Evolutionary conservation across 1,140 invertebrate species (phyloP).

Genomic region (Drosophila kepulauana): DNA sequence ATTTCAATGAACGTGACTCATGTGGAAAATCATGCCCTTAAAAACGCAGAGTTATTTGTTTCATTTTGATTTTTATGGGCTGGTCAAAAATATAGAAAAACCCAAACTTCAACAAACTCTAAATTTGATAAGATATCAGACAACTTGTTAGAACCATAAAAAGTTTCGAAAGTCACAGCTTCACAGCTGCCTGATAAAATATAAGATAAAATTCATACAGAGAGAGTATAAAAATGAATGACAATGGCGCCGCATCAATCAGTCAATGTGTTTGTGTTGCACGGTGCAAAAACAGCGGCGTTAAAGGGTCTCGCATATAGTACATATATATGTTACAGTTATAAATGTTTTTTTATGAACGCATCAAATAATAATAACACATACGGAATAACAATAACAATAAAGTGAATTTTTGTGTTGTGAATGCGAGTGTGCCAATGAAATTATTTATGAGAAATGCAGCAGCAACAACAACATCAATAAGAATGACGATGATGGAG

Average conservation of each 20-base stretch:
- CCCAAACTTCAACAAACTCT: slow-evolving; percentile 2
- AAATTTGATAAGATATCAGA: slow-evolving; percentile 19
- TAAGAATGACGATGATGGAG: slow-evolving; percentile 25
- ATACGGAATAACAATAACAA: slow-evolving; percentile 39
- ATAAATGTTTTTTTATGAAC: slow-evolving; percentile 1
- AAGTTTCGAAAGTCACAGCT: slow-evolving; percentile 34
- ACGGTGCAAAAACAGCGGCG: not conserved
- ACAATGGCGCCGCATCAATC: slow-evolving; percentile 68
- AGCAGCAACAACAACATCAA: slow-evolving; percentile 25
- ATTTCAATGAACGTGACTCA: slow-evolving; percentile 26
- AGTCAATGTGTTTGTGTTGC: slow-evolving; percentile 69
- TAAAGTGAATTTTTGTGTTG: slow-evolving; percentile 16
- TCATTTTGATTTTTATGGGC: not conserved
- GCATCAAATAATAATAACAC: slow-evolving; percentile 51
- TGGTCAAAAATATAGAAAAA: not conserved
- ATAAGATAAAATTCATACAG: slow-evolving; percentile 47
- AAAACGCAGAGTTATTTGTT: not conserved
- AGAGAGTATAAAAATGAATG: slow-evolving; percentile 71
- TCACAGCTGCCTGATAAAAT: slow-evolving; percentile 32
- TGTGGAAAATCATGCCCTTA: not conserved
- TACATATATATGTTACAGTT: too few species aligned
- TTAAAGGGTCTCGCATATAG: not conserved
- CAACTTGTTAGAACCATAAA: slow-evolving; percentile 17
- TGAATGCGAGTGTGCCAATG: slow-evolving; percentile 54
- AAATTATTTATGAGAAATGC: slow-evolving; percentile 82